Conservation (phyloP, 2,888 invertebrate genomes). For the Xanthorhoe designata region DNA sequence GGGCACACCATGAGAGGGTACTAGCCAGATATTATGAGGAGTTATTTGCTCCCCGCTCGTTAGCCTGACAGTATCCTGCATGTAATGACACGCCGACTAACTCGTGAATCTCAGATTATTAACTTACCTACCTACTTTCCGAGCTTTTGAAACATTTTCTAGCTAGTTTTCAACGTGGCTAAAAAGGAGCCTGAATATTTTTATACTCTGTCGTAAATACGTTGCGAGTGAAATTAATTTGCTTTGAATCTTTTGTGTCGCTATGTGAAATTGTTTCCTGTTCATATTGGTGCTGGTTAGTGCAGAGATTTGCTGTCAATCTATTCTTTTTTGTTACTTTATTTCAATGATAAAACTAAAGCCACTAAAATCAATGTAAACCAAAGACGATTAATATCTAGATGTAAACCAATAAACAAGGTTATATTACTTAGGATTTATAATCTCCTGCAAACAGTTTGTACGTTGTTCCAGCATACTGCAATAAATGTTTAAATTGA, state of each 20-base stretch:
- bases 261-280: neutral
- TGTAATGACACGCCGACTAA: constrained; percentile 64
- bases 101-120: constrained; percentile 58
- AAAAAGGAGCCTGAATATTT: constrained; percentile 22
- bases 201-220: constrained; percentile 16
- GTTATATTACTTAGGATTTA: neutral
- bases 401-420: too few species aligned
- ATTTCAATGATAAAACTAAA: too few species aligned
- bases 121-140: constrained; percentile 46
- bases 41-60: constrained; percentile 75
- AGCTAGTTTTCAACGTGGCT: constrained; percentile 21
- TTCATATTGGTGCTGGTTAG: too few species aligned
- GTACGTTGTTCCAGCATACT: neutral
- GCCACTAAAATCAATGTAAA: too few species aligned
- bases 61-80: constrained; percentile 69
- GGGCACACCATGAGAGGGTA: constrained; percentile 36
- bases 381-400: too few species aligned
- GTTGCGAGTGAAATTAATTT: constrained; percentile 10
- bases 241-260: constrained; percentile 1
- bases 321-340: too few species aligned
- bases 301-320: too few species aligned
- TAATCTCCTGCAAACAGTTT: neutral
- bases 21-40: constrained; percentile 56
- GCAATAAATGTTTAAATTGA: too few species aligned
- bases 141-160: constrained; percentile 26